Evolutionary conservation across 1,140 invertebrate species (phyloP), one percentile per base, ranked within the genome.

Genomic region (Chironomus tepperi): DNA sequence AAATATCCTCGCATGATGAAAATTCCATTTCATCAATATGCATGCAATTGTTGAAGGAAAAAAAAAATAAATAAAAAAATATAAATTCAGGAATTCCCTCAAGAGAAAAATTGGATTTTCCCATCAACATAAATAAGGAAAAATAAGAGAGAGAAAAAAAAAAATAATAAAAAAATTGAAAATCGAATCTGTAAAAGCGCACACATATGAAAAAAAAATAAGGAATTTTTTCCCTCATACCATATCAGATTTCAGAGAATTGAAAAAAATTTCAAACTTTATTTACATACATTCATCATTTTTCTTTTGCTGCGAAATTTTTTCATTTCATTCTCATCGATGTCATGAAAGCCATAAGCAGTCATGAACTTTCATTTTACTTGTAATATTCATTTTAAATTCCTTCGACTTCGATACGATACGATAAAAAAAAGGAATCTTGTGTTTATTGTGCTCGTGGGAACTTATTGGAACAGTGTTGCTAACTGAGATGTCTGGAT

Each of bases 271-370:
- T 12, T 57, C 12, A 12, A 57, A 57, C 12, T 57, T 57, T 57
- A 57, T 57, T 15, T 57, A 57, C 47, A 57, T 57, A 57, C 47
- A 57, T 57, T 57, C 47, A 57, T 57, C 47, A 57, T 57, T 57
- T 57, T 57, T 57, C 47, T n/a, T 57, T 12, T 5, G 12, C 12
- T n/a, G 47, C 47, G n/a, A 5, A 47, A n/a, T n/a, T 57, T n/a
- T n/a, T 15, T n/a, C 47, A 57, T 57, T n/a, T 15, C 47, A 12
- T 34, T 34, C 24, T 34, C 12, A 57, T 57, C 47, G 47, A 8
- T 57, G n/a, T 12, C n/a, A 57, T 12, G 47, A 57, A 57, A 57
- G 47, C 47, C 47, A 5, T 57, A n/a, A 57, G 47, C 47, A n/a
- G 47, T 57, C 47, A 15, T 12, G n/a, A 57, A 57, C 47, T 57